A percentile compares a stretch with the other conserved stretches of the same genome.
phyloP scores from a whole-genome alignment of 1,140 invertebrate species.

The Hesperophylax magnus region DNA sequence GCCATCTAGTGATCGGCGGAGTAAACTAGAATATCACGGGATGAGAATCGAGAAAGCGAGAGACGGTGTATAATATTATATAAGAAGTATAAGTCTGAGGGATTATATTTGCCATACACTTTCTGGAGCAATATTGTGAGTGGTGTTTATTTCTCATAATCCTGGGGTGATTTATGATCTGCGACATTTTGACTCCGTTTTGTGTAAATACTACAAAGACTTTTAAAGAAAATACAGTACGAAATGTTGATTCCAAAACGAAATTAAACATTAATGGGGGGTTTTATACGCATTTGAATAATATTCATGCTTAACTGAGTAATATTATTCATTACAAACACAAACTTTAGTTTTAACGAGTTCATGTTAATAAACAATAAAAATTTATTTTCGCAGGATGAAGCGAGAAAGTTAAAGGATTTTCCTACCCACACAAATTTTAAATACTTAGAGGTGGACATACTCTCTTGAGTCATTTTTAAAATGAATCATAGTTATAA shows the following conservation, averaged over 20 bases:
- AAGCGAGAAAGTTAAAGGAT: too few relatives aligned
- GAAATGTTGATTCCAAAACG: background rate
- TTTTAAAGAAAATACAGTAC: background rate
- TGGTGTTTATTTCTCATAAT: conserved; percentile 17
- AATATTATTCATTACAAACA: background rate
- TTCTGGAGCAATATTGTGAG: conserved; percentile 17
- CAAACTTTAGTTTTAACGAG: background rate
- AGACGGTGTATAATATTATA: background rate
- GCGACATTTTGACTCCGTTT: background rate
- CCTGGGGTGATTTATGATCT: conserved; percentile 1
- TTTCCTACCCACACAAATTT: too few relatives aligned
- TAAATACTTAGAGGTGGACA: too few relatives aligned
- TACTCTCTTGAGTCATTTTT: too few relatives aligned
- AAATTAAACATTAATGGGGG: background rate
- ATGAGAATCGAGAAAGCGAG: background rate
- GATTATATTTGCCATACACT: conserved; percentile 14
- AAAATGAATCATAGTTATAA: too few relatives aligned
- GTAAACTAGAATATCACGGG: background rate
- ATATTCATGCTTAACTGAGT: background rate
- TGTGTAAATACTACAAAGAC: conserved; percentile 2
- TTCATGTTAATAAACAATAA: background rate
- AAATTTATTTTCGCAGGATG: background rate
- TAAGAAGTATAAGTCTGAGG: background rate
- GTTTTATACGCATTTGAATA: background rate
- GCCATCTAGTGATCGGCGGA: background rate